Evolutionary conservation across 2,888 invertebrate genomes (phyloP), one percentile per base, ranked within the genome.

Genomic region (Drosophila fulvimacula): DNA sequence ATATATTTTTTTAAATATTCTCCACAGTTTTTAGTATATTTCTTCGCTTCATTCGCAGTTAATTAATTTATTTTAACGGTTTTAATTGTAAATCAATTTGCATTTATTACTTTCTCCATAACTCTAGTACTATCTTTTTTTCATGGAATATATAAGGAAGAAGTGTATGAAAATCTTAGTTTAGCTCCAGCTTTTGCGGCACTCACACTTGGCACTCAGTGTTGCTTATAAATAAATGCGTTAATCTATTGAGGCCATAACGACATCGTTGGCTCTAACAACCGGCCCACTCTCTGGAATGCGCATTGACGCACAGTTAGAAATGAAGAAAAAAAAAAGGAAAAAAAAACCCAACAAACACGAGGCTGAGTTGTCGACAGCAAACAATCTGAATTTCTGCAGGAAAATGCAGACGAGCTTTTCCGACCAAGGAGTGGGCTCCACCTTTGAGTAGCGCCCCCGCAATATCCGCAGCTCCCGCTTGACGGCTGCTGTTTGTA

Each of bases 171-270:
- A 51, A 52, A 15, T 41, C 15, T 15, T 15, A 41, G 30, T 0
- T 39, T 15, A 30, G 53, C 39, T 36, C n/a, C 52, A 24, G 24
- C 15, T 9, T 19, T 10, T 32, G 19, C 11, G 13, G 5, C 32
- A 39, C n/a, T 19, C 10, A 67, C 57, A 48, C 39, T 59, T 70
- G 44, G 30, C 59, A 63, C 46, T 32, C 48, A 68, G 46, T 78
- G 64, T 68, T 46, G 13, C 64, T 65, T 56, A 59, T 73, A 73
- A 77, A 73, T 77, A 77, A 77, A 67, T 77, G 78, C 69, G 73
- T 77, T 74, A 73, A 73, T 77, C 70, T 73, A 77, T 77, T 77
- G 73, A 78, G 74, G 78, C 64, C 76, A 78, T 53, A 68, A 56
- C 53, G 78, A 61, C 63, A 57, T 49, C 57, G 36, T 62, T 63